phyloP scores from a whole-genome alignment of 2,888 invertebrate species.

The Sepioteuthis lessoniana region DNA sequence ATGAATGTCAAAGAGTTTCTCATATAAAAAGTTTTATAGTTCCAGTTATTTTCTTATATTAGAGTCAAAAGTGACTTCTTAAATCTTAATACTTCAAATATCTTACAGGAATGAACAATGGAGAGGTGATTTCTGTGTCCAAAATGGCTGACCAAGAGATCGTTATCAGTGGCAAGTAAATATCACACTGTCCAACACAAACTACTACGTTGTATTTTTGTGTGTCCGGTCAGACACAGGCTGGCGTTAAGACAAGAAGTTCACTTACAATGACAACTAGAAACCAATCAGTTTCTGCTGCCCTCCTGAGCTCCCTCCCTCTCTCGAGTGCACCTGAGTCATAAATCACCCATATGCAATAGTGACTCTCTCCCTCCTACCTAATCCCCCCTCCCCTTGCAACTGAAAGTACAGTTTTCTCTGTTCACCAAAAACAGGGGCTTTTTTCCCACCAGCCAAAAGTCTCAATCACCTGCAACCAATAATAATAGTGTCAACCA shows the following conservation, averaged over 20 bases:
- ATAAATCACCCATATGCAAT: background rate
- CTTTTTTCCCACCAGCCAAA: background rate
- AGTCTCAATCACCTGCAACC: constrained; percentile 1
- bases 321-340: background rate
- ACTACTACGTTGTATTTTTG: background rate
- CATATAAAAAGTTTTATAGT: too few relatives aligned
- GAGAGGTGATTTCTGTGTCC: background rate
- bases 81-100: too few relatives aligned
- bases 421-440: background rate
- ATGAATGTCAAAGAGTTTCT: too few relatives aligned
- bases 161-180: background rate
- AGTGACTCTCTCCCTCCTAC: background rate
- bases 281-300: background rate
- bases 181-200: background rate
- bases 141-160: background rate
- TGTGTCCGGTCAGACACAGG: background rate
- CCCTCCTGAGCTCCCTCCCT: background rate
- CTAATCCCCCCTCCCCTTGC: background rate
- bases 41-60: too few relatives aligned
- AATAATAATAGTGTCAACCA: background rate
- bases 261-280: background rate
- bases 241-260: background rate
- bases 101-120: background rate
- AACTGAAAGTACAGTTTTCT: background rate
- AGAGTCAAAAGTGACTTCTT: too few relatives aligned